These are phyloP conservation scores for Neuroterus valhalla DNA, from an alignment of 1,140 invertebrate genomes.

Conservation along the genomic window DNA sequence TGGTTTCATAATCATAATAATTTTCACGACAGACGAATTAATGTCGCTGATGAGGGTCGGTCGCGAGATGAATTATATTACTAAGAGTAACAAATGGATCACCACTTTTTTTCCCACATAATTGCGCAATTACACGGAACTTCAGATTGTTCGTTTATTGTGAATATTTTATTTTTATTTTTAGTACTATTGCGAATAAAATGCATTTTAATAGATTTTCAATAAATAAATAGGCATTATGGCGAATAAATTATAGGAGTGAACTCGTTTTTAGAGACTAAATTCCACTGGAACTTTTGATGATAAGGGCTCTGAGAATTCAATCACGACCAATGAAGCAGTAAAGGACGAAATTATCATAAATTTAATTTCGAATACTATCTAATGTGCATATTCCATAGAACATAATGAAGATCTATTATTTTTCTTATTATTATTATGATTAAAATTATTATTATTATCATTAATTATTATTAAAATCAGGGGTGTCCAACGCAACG, in stretches of 20 bases:
- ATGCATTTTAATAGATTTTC: not conserved
- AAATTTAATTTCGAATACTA: constrained; percentile 20
- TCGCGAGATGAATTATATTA: constrained; percentile 15
- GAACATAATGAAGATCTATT: not conserved
- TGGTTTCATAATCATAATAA: constrained; percentile 24
- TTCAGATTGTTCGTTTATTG: not conserved
- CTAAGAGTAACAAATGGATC: not conserved
- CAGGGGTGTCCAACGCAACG: too few relatives aligned
- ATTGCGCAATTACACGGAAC: not conserved
- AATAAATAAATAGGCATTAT: constrained; percentile 18
- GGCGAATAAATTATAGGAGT: not conserved
- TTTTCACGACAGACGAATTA: constrained; percentile 5
- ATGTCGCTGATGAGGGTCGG: constrained; percentile 4
- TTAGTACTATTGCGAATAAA: not conserved
- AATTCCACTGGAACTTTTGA: constrained; percentile 5
- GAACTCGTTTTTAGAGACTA: not conserved
- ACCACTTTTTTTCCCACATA: not conserved
- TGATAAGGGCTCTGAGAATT: constrained; percentile 4
- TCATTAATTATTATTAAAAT: too few relatives aligned
- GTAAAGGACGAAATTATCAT: constrained; percentile 2
- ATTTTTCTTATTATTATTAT: too few relatives aligned
- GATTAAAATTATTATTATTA: too few relatives aligned
- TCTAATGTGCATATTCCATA: not conserved
- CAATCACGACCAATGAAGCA: constrained; percentile 6
- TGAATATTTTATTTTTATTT: not conserved